Evolutionary conservation across 1,140 invertebrate species (phyloP).

Genomic region (Trinorchestia longiramus): DNA sequence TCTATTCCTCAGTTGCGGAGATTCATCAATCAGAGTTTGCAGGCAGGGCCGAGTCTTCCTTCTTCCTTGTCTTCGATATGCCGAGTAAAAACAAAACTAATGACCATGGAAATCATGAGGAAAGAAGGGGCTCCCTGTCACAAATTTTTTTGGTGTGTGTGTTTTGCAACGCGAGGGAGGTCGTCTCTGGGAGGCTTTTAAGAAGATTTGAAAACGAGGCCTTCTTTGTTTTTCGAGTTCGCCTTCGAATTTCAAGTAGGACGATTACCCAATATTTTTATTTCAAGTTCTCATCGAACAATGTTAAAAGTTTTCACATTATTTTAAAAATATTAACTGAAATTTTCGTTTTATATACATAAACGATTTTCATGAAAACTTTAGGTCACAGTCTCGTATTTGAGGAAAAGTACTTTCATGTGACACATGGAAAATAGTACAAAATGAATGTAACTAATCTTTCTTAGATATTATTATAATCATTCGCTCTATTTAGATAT

Average conservation of each 20-base stretch:
- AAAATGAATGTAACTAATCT: too few relatives aligned
- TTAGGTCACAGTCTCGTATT: too few relatives aligned
- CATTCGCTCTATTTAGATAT: too few relatives aligned
- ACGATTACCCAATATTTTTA: not conserved
- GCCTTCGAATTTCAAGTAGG: not conserved
- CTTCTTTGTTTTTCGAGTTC: not conserved
- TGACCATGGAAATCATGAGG: conserved; percentile 13
- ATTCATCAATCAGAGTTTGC: conserved; percentile 29
- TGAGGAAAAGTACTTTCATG: too few relatives aligned
- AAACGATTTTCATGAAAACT: too few relatives aligned
- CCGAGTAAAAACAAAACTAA: not conserved
- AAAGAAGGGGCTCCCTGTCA: conserved; percentile 8
- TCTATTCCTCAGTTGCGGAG: conserved; percentile 16
- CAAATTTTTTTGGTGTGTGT: not conserved
- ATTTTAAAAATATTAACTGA: not conserved
- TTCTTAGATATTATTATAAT: too few relatives aligned
- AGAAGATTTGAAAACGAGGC: not conserved
- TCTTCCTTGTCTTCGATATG: not conserved
- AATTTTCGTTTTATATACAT: too few relatives aligned
- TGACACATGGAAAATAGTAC: too few relatives aligned
- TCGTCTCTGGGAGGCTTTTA: not conserved
- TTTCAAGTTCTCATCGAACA: not conserved
- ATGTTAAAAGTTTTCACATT: not conserved
- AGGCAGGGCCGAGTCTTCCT: not conserved
- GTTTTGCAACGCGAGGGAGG: not conserved